Evolutionary conservation across 2,888 invertebrate species (phyloP), one percentile per base, ranked within the genome.

Genomic region (Drosophila differens): DNA sequence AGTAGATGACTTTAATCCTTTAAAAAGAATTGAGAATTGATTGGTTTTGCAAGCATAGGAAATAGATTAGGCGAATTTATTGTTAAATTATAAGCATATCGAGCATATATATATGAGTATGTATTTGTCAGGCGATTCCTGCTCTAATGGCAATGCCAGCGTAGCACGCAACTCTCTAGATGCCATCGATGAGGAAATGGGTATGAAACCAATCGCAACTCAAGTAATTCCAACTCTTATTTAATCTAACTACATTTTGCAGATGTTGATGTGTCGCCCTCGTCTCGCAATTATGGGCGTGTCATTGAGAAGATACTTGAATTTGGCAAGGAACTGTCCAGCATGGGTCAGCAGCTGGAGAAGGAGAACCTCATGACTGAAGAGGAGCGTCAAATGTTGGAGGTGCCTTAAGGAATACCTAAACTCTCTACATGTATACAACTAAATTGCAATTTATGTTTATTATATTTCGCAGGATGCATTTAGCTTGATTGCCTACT

Each of bases 401-500:
- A 97, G 95, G 97, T 97, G 91, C 28, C 0, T 14, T 1, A 19
- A 5, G 1, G 25, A 37, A 4, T 1, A 16, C 12, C 6, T 16
- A 39, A 28, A 25, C 7, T 22, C 22, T 5, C 7, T 4, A 0
- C 16, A 16, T 6, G 1, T 49, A n/a, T 2, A 16, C 44, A 14
- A n/a, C 33, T 22, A 6, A 35, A 19, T 25, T 32, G 12, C 12
- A 35, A 22, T n/a, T 30, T 5, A 16, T 14, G 9, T 25, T 30
- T 10, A 16, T 12, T 49, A 5, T 94, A 12, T 10, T 47, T 25
- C 25, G 5, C 94, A 98, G 97, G 98, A 99, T 94, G 99, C 99
- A 92, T 99, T 99, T 95, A 99, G 99, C 94, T 95, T 99, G 92
- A 95, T 99, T 92, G 99, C 99, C 58, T 99, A 99, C 94, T 97